Evolutionary conservation across 2,113 vertebrate genomes (phyloP), one percentile per base, ranked within the genome.

Genomic region (Promerops cafer): DNA sequence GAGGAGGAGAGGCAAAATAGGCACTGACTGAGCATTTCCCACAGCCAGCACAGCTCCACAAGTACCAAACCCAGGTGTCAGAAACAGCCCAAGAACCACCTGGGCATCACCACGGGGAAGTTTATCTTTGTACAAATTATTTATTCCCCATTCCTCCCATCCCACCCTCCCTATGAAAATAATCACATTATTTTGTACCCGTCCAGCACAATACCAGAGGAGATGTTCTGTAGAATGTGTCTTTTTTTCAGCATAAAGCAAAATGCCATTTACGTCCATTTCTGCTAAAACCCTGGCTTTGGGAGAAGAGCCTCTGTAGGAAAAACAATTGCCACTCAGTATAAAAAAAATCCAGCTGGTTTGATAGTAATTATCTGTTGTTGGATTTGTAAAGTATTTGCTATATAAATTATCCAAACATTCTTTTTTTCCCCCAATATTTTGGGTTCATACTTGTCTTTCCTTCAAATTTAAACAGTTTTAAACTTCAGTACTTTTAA

Each of bases 371-470:
- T 60, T 18, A 64, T 82, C 53, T 91, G 12, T 33, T 93, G 27
- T 83, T 95, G 10, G 28, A 89, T 56, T 90, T 91, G n/a, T 90
- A 71, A 84, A 87, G 52, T 52, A 74, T 83, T 93, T 96, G 61
- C 14, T 53, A 61, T 49, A 26, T 71, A 61, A 92, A 50, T 54
- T 93, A 54, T 54, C 63, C 44, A 81, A 77, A 30, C 76, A 69
- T 76, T 76, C 5, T 56, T 78, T 53, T 82, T n/a, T 0, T 7
- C 8, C 17, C 5, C 2, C 3, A 75, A 20, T 65, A 91, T 89
- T 95, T 91, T 57, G 27, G 8, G 10, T 80, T 90, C 88, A 59
- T 59, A 27, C 68, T 90, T 92, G n/a, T 71, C 16, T 76, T 60
- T 60, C 19, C 52, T 88, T 91, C 85, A 81, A 56, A 84, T 60